phyloP scores from a whole-genome alignment of 2,113 vertebrate genomes.

The Naja naja region DNA sequence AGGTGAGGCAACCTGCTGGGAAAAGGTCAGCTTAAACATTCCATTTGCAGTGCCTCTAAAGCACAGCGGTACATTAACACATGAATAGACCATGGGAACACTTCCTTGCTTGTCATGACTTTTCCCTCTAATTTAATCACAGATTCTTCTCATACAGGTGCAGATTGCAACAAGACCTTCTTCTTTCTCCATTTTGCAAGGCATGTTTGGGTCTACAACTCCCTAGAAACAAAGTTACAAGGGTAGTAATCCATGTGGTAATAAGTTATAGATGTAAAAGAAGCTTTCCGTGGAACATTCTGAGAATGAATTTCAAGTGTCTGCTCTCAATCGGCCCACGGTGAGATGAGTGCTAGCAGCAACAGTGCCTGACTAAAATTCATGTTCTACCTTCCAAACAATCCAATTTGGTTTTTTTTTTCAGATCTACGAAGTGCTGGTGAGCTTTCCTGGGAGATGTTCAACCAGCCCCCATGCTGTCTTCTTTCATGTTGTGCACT shows the following conservation, averaged over 20 bases:
- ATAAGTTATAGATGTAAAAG: neutral
- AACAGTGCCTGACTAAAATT: neutral
- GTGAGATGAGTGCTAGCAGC: neutral
- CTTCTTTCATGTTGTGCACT: neutral
- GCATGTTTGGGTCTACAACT: neutral
- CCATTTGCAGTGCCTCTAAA: neutral
- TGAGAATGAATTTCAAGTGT: neutral
- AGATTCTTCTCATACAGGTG: neutral
- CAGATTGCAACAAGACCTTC: neutral
- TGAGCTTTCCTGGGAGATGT: neutral
- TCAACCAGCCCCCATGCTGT: neutral
- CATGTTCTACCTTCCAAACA: neutral
- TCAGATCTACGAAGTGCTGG: neutral
- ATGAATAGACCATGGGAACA: constrained; percentile 4
- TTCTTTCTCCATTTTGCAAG: neutral
- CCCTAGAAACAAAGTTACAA: neutral
- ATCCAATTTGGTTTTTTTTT: neutral
- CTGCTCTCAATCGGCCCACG: neutral
- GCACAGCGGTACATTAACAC: constrained; percentile 6
- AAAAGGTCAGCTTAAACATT: constrained; percentile 6
- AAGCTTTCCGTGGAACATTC: neutral
- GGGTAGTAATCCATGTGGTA: neutral
- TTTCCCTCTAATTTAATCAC: neutral
- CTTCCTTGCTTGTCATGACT: neutral
- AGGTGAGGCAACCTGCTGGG: neutral